Percentiles rank a stretch among this genome's conserved stretches.
These are phyloP conservation scores for Vanacampus margaritifer DNA, from an alignment of 2,113 vertebrate species.

Conservation along the genomic window DNA sequence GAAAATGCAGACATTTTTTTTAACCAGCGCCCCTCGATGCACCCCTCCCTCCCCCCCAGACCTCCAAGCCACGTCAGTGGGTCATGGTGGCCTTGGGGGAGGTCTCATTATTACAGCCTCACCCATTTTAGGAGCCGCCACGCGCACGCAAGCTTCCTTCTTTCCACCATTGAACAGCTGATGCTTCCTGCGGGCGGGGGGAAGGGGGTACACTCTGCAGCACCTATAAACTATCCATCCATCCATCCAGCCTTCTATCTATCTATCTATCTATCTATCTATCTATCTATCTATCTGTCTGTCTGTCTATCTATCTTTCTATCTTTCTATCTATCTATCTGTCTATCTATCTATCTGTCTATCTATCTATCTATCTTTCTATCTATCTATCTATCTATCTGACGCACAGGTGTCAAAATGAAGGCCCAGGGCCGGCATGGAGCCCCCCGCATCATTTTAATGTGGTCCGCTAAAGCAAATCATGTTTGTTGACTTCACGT, in stretches of 20 bases:
- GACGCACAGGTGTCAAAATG: too few relatives aligned
- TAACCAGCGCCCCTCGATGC: slow-evolving; percentile 8
- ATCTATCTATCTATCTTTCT: background rate
- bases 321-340: background rate
- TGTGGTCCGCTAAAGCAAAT: too few relatives aligned
- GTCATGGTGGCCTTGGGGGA: slow-evolving; percentile 1
- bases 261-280: background rate
- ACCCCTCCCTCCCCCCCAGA: background rate
- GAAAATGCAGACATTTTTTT: slow-evolving; percentile 46
- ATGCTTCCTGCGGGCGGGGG: slow-evolving; percentile 5
- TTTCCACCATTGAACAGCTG: slow-evolving; percentile 32
- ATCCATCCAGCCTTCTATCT: background rate
- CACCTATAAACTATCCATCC: background rate
- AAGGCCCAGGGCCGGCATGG: too few relatives aligned
- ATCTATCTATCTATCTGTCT: background rate
- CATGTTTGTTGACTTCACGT: too few relatives aligned
- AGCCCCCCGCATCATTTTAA: too few relatives aligned
- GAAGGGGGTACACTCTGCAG: background rate
- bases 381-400: background rate
- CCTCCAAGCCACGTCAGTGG: background rate
- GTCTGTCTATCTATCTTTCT: too few relatives aligned
- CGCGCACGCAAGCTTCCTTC: slow-evolving; percentile 13
- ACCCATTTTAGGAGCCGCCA: slow-evolving; percentile 38
- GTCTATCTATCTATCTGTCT: background rate
- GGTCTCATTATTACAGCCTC: slow-evolving; percentile 27